Evolutionary conservation across 1,140 invertebrate genomes (phyloP).

Genomic region (Microplitis demolitor): DNA sequence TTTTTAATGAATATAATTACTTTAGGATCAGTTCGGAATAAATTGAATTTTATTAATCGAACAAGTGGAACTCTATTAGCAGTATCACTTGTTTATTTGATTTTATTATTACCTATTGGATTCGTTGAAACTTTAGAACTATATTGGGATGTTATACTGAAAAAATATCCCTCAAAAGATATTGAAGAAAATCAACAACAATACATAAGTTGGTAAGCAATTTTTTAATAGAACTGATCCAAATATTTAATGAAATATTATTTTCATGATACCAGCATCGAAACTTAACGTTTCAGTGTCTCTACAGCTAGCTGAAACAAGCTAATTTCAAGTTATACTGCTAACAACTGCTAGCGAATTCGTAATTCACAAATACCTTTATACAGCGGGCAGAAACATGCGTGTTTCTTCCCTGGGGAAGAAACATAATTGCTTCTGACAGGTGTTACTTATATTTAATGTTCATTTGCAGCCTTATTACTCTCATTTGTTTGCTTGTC

Average conservation of each 20-base stretch:
- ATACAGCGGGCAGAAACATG: no score
- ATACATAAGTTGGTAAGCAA: slow-evolving; percentile 45
- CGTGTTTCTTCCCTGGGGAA: no score
- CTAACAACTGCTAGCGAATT: no score
- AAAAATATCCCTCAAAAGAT: slow-evolving; percentile 34
- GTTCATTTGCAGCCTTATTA: no score
- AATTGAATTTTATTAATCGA: slow-evolving; percentile 32
- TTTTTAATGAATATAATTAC: neutral
- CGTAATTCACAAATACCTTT: no score
- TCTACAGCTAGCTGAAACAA: no score
- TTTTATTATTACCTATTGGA: slow-evolving; percentile 51
- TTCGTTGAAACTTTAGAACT: slow-evolving; percentile 52
- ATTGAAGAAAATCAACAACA: slow-evolving; percentile 28
- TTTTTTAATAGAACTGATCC: neutral
- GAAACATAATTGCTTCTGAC: no score
- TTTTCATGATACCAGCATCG: no score
- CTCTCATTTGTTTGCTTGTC: no score
- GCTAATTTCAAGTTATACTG: no score
- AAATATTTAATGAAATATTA: neutral
- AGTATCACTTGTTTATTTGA: slow-evolving; percentile 49
- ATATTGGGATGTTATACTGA: slow-evolving; percentile 48
- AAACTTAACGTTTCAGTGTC: no score
- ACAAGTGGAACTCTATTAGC: slow-evolving; percentile 41
- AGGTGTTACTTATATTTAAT: no score
- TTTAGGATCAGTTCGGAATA: slow-evolving; percentile 27